Evolutionary conservation across 2,113 vertebrate genomes (phyloP).

Genomic region (Pica pica): DNA sequence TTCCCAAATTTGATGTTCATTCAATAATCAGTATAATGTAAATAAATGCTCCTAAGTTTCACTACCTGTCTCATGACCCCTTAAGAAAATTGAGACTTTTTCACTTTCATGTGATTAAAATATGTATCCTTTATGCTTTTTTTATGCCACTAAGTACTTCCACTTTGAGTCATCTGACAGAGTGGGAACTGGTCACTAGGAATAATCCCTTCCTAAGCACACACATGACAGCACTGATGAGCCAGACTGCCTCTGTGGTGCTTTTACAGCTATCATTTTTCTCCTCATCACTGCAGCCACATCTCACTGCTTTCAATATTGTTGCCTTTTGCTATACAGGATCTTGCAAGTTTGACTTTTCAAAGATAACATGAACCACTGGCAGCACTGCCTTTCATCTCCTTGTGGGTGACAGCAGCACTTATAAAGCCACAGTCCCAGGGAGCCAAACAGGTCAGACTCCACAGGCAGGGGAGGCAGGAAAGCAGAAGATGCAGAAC

Average conservation of each 20-base stretch:
- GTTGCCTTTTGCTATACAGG: not conserved
- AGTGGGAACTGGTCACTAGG: not conserved
- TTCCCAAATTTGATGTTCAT: not conserved
- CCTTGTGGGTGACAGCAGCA: not conserved
- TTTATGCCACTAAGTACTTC: not conserved
- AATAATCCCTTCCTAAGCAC: not conserved
- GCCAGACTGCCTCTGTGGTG: not conserved
- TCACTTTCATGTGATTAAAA: not conserved
- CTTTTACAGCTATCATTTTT: not conserved
- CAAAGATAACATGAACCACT: slow-evolving; percentile 1
- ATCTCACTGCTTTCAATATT: slow-evolving; percentile 20
- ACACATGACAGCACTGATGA: not conserved
- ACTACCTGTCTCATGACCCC: not conserved
- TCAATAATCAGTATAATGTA: not conserved
- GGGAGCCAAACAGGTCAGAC: not conserved
- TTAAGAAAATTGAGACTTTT: not conserved
- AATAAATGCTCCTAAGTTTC: not conserved
- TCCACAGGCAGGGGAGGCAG: not conserved
- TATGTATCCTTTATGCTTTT: not conserved
- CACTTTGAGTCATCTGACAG: not conserved
- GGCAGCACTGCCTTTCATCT: not conserved
- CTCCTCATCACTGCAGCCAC: slow-evolving; percentile 1
- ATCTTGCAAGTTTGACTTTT: slow-evolving; percentile 11
- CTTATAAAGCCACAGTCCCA: not conserved
- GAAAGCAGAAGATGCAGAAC: not conserved